A percentile compares a stretch with the other conserved stretches of the same genome.
These are phyloP conservation scores for Loriculus beryllinus DNA, from an alignment of 2,797 vertebrate species.

Conservation along the genomic window DNA sequence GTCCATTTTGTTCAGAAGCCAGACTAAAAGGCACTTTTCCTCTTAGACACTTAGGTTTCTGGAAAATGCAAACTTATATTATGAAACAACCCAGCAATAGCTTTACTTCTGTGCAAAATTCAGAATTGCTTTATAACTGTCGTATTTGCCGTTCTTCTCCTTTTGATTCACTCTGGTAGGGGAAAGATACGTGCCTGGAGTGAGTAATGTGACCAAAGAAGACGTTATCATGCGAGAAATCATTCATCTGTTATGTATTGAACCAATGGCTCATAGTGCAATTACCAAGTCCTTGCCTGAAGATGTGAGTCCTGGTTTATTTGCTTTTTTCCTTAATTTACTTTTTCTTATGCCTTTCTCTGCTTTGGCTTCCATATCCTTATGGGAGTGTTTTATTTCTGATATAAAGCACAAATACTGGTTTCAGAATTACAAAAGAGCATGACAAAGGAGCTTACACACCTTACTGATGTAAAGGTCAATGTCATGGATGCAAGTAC, in stretches of 20 bases:
- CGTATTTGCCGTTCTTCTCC: not conserved
- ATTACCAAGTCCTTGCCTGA: slow-evolving; percentile 92
- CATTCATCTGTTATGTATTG: slow-evolving; percentile 92
- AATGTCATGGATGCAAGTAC: not conserved
- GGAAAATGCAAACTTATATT: not conserved
- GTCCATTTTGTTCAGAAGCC: not conserved
- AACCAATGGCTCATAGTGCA: slow-evolving; percentile 96
- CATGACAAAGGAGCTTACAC: not conserved
- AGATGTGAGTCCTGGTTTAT: slow-evolving; percentile 81
- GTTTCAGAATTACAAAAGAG: not conserved
- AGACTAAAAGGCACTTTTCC: not conserved
- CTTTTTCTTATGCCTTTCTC: not conserved
- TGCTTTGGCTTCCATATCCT: not conserved
- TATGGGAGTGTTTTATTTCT: not conserved
- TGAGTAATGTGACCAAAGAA: slow-evolving; percentile 91
- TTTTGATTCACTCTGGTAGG: slow-evolving; percentile 75
- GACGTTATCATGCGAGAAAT: slow-evolving; percentile 95
- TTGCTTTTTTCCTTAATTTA: not conserved
- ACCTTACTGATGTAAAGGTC: not conserved
- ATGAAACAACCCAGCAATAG: not conserved
- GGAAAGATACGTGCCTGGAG: slow-evolving; percentile 93
- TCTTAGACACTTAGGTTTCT: not conserved
- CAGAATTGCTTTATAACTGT: not conserved
- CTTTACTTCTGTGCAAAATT: not conserved
- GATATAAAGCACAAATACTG: not conserved